Base-by-base conservation (phyloP, 2,797 vertebrate species). In the Acanthurus lineatus region DNA sequence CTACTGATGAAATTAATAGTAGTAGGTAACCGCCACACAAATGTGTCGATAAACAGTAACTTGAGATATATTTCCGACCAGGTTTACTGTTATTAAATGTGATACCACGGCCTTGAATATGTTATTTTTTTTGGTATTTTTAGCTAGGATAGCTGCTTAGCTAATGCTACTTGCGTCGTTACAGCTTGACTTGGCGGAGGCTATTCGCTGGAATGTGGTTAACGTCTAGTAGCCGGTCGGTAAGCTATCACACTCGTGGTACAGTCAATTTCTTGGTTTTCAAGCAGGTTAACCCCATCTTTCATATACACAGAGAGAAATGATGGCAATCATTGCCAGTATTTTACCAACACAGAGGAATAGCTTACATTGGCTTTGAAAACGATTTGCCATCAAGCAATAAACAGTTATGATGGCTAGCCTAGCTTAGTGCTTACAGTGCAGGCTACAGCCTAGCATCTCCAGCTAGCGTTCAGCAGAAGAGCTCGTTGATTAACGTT, bases 141-240 rank as follows among this genome's bases (percentile, higher is more conserved):
- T 59, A 14, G 3, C 32, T 45, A 14, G 0, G 4, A 19, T 9
- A 64, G 16, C 44, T 10, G 8, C 45, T 66, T 7, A 12, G 47
- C 11, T 65, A 57, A 38, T 9, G 38, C n/a, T 61, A 51, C 38
- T 61, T 25, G 45, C 49, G 57, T 59, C 49, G 54, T 62, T 78
- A 15, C 22, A 20, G 32, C 2, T 6, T 15, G 62, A 64, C 19
- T 44, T 64, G 88, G 81, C 16, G 53, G 0, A 1, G 86, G 25
- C 83, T 91, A 88, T 74, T 93, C 83, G 22, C 89, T 89, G 87
- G 68, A 78, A 82, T 80, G 45, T 69, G 51, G 69, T 62, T 62
- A 68, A 72, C 68, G 72, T 58, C 28, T 75, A 56, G 59, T 77
- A 84, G 85, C 85, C 73, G 40, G 40, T 42, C 40, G 56, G 71